Evolutionary conservation across 1,140 invertebrate genomes (phyloP).

Genomic region (Liolophura sinensis): DNA sequence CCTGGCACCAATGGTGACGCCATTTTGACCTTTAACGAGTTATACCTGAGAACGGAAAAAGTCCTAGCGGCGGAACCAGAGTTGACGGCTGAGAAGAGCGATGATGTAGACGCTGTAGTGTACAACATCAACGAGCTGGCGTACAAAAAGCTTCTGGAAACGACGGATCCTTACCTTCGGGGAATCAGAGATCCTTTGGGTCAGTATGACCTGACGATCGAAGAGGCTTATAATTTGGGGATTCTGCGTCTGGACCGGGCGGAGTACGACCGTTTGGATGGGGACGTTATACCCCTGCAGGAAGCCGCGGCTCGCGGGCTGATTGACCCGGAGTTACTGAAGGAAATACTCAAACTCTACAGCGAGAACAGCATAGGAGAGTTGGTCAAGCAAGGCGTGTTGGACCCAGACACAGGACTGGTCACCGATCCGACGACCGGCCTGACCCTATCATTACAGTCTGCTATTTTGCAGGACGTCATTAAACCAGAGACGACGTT

Average conservation of each 20-base stretch:
- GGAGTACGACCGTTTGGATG: conserved; percentile 49
- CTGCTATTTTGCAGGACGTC: conserved; percentile 75
- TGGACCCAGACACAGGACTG: conserved; percentile 71
- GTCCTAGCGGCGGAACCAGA: conserved; percentile 24
- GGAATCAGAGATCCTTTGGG: conserved; percentile 78
- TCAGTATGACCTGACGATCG: conserved; percentile 67
- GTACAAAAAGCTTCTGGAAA: conserved; percentile 24
- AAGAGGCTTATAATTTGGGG: conserved; percentile 78
- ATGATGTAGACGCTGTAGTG: conserved; percentile 75
- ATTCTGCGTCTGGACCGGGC: conserved; percentile 64
- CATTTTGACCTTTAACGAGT: conserved; percentile 64
- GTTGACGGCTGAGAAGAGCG: conserved; percentile 69
- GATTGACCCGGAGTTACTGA: conserved; percentile 82
- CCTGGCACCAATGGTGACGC: conserved; percentile 73
- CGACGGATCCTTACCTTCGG: conserved; percentile 80
- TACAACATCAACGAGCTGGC: conserved; percentile 28
- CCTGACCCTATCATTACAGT: conserved; percentile 58
- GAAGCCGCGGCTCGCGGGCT: conserved; percentile 81
- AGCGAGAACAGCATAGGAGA: conserved; percentile 37
- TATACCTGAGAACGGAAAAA: conserved; percentile 42
- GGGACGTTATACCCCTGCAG: conserved; percentile 71
- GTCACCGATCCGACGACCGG: conserved; percentile 69
- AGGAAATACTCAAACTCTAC: conserved; percentile 43
- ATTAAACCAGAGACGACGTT: conserved; percentile 71
- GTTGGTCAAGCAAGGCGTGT: conserved; percentile 73